A percentile compares a stretch with the other conserved stretches of the same genome.
phyloP scores from a whole-genome alignment of 2,797 vertebrate genomes.

The Xiphophorus birchmanni region DNA sequence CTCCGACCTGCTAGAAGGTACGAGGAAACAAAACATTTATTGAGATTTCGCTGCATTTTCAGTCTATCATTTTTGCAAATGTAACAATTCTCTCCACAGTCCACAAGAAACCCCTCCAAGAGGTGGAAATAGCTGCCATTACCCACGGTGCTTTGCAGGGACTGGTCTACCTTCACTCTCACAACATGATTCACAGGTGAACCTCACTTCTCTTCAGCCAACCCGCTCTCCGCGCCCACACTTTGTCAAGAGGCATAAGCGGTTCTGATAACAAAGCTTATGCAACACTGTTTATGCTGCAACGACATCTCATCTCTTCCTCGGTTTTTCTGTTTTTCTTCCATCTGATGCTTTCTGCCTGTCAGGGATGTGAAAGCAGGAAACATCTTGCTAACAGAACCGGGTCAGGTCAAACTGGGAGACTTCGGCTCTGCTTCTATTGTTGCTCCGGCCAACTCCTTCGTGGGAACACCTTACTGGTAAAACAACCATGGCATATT shows the following conservation, averaged over 20 bases:
- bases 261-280: constrained; percentile 49
- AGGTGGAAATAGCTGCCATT: constrained; percentile 94
- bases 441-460: constrained; percentile 91
- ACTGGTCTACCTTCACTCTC: constrained; percentile 92
- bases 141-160: constrained; percentile 93
- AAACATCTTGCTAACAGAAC: constrained; percentile 93
- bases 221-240: constrained; percentile 49
- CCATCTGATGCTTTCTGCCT: constrained; percentile 26
- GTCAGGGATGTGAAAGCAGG: constrained; percentile 92
- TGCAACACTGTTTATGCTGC: constrained; percentile 40
- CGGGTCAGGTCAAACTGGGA: constrained; percentile 92
- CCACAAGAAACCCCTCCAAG: constrained; percentile 94
- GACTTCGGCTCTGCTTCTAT: constrained; percentile 95
- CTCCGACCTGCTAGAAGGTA: constrained; percentile 94
- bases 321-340: constrained; percentile 27
- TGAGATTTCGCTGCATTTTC: background rate
- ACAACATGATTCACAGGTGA: constrained; percentile 97
- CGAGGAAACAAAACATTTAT: constrained; percentile 42
- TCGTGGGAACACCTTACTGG: constrained; percentile 95
- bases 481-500: constrained; percentile 58
- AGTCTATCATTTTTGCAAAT: background rate
- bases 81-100: constrained; percentile 72
- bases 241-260: constrained; percentile 54
- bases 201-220: constrained; percentile 29
- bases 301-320: constrained; percentile 26